Base-by-base conservation (phyloP, 64 coral and sea anemone species). In the Montipora capricornis region DNA sequence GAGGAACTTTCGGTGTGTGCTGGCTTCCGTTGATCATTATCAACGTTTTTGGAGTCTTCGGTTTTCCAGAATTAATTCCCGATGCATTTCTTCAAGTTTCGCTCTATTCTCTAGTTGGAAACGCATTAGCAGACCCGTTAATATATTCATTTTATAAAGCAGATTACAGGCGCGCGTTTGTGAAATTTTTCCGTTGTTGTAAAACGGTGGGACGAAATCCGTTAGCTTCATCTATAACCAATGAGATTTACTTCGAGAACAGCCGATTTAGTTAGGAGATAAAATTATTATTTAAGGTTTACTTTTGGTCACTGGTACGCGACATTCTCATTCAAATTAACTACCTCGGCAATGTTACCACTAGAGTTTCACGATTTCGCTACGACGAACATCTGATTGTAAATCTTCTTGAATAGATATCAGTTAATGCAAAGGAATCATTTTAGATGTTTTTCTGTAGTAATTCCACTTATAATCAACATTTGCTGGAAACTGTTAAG, bases 11-110 rank as follows among this genome's bases (percentile, higher is more conserved):
- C 49, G 80, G 73, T 49, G 88, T 96, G 6, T 96, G 91, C 44
- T 96, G 95, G 95, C 78, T 94, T 29, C 95, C 95, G 44, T 74
- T 93, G 14, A 96, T 96, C 60, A 86, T 96, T 9, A 96, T 96
- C 0, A 96, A 96, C 75, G 86, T 91, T 20, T 90, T 96, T 62
- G 75, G 26, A n/a, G 91, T 76, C 12, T 20, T 96, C 0, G 88
- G 81, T 3, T 87, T 86, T 0, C 49, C 70, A 14, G 55, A 85
- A 15, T 55, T 79, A 14, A 46, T 96, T 47, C 95, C 95, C 4
- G 12, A 12, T 20, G 73, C 58, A 24, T 87, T 96, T 49, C 83
- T 81, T 4, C 75, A 94, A 19, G 74, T 91, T 9, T 96, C 95
- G 1, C 87, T 96, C n/a, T 94, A 79, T 79, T 87, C 95, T 15